Conservation (phyloP, 2,797 vertebrate genomes). For the Bothrops alternatus region DNA sequence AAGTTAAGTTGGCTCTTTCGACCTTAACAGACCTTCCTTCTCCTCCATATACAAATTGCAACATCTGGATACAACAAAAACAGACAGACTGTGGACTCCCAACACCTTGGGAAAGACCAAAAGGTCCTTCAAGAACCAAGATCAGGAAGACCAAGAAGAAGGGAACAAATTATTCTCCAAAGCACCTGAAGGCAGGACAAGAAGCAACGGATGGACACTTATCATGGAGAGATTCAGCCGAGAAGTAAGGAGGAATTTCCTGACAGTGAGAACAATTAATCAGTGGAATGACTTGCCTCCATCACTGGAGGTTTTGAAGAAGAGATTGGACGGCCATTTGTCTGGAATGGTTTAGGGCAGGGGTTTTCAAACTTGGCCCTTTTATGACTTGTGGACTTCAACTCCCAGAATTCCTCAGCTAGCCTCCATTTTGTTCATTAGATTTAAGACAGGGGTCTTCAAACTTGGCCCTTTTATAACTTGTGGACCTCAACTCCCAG, state of each 20-base stretch:
- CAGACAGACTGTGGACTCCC: neutral
- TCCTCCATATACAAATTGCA: neutral
- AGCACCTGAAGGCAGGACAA: neutral
- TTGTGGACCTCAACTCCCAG: no score
- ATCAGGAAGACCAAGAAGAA: neutral
- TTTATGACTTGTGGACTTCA: no score
- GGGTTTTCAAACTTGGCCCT: no score
- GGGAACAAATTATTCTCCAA: neutral
- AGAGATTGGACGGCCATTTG: neutral
- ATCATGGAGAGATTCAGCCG: neutral
- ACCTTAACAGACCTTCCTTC: neutral
- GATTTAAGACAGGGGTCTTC: neutral
- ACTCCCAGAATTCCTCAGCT: no score
- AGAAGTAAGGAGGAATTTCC: neutral
- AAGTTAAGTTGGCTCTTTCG: neutral
- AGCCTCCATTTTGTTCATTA: no score
- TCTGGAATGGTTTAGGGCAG: neutral
- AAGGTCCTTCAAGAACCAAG: neutral
- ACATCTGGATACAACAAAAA: neutral
- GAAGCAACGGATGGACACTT: neutral
- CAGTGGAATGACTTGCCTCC: neutral
- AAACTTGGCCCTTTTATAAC: no score
- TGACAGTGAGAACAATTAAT: neutral
- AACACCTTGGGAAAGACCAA: neutral
- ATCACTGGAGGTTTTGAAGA: no score